A percentile compares a stretch with the other conserved stretches of the same genome.
Conservation (phyloP, 1,140 invertebrate genomes). For the Sycophaga agraensis region DNA sequence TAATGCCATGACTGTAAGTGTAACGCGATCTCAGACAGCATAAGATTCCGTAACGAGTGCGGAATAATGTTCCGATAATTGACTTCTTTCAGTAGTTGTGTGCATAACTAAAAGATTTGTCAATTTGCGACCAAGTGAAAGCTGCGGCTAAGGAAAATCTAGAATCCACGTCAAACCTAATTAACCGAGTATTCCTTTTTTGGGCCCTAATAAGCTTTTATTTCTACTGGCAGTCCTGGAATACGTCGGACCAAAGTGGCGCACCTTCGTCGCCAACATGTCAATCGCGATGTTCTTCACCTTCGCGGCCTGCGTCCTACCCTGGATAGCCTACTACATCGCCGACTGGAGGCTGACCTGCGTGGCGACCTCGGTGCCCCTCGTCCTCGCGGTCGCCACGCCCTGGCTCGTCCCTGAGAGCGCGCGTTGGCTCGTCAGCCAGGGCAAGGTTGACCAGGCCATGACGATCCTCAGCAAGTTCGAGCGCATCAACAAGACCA, state of each 20-base stretch:
- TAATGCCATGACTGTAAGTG: too few species aligned
- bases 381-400: conserved; percentile 68
- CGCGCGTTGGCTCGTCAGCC: conserved; percentile 81
- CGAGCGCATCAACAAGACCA: conserved; percentile 74
- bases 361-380: conserved; percentile 73
- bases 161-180: too few species aligned
- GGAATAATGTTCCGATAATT: too few species aligned
- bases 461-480: conserved; percentile 76
- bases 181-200: too few species aligned
- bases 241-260: conserved; percentile 84
- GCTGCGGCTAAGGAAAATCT: too few species aligned
- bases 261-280: conserved; percentile 87
- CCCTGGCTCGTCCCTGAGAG: conserved; percentile 81
- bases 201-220: too few species aligned
- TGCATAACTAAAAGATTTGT: too few species aligned
- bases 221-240: conserved; percentile 70
- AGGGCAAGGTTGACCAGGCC: conserved; percentile 77
- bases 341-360: conserved; percentile 76
- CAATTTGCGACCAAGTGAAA: too few species aligned
- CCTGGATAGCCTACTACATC: conserved; percentile 78
- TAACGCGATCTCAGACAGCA: too few species aligned
- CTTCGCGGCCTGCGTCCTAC: conserved; percentile 72
- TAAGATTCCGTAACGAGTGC: too few species aligned
- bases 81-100: too few species aligned
- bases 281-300: conserved; percentile 88